These are phyloP conservation scores for Oceanodroma leucorhoa DNA, from an alignment of 2,797 vertebrate genomes.

Conservation along the genomic window DNA sequence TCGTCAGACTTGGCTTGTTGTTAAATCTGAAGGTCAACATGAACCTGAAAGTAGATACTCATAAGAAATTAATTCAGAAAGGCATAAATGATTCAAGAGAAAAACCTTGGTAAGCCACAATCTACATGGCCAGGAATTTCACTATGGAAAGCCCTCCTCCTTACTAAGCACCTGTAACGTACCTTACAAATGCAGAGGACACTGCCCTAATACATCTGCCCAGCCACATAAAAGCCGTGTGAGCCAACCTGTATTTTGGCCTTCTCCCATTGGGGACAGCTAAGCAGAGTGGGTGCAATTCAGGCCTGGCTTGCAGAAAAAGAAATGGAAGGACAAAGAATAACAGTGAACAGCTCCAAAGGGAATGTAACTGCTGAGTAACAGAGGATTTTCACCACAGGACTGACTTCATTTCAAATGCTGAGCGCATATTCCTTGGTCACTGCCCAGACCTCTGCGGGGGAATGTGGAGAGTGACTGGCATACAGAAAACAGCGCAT, in stretches of 20 bases:
- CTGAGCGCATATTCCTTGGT: not conserved
- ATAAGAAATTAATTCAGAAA: slow-evolving; percentile 54
- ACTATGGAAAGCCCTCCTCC: not conserved
- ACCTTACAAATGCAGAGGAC: not conserved
- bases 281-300: not conserved
- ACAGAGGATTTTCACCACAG: not conserved
- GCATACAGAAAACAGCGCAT: slow-evolving; percentile 1
- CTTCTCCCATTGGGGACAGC: not conserved
- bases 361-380: slow-evolving; percentile 18
- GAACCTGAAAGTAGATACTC: slow-evolving; percentile 10
- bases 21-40: not conserved
- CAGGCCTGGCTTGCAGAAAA: not conserved
- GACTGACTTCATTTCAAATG: slow-evolving; percentile 17
- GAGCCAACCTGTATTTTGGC: accelerated
- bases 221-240: not conserved
- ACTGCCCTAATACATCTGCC: not conserved
- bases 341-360: not conserved
- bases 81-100: slow-evolving; percentile 52
- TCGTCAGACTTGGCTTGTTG: not conserved
- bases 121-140: not conserved
- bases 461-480: slow-evolving; percentile 13
- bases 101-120: not conserved
- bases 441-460: not conserved
- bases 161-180: not conserved
- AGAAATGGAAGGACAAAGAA: not conserved